Evolutionary conservation across 2,797 vertebrate species (phyloP).

Genomic region (Pseudocheirus occidentalis): DNA sequence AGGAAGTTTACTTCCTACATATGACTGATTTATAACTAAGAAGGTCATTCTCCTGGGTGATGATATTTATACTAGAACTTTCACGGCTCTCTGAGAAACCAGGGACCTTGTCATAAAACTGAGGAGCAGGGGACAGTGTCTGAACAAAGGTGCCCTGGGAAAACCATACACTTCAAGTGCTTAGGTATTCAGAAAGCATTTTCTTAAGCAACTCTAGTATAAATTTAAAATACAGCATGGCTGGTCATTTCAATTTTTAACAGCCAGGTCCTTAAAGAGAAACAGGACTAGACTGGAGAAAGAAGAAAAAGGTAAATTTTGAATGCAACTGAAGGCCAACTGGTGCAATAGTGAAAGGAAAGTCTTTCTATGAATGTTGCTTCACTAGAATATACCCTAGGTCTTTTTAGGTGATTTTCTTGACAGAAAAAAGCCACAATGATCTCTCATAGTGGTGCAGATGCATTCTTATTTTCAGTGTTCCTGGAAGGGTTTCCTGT

Average conservation of each 20-base stretch:
- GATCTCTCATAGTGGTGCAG: neutral
- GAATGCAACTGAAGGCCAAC: constrained; percentile 42
- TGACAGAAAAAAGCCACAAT: neutral
- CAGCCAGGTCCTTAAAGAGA: constrained; percentile 55
- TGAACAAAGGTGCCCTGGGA: neutral
- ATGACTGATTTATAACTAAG: constrained; percentile 31
- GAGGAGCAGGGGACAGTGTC: neutral
- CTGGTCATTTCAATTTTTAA: constrained; percentile 64
- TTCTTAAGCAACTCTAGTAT: constrained; percentile 36
- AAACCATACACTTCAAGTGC: neutral
- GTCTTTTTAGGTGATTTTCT: neutral
- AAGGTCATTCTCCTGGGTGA: constrained; percentile 39
- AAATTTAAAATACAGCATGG: constrained; percentile 54
- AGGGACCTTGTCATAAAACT: constrained; percentile 42
- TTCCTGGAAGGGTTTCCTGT: neutral
- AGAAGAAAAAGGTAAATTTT: constrained; percentile 46
- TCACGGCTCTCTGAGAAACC: constrained; percentile 14
- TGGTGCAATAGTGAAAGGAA: accelerated
- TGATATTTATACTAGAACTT: constrained; percentile 39
- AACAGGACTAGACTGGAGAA: constrained; percentile 24
- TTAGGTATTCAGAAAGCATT: constrained; percentile 48
- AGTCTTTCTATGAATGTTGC: neutral
- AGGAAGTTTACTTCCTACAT: neutral
- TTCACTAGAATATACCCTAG: neutral
- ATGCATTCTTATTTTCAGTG: neutral